Conservation (phyloP, 2,797 vertebrate species). For the Trachops cirrhosus region DNA sequence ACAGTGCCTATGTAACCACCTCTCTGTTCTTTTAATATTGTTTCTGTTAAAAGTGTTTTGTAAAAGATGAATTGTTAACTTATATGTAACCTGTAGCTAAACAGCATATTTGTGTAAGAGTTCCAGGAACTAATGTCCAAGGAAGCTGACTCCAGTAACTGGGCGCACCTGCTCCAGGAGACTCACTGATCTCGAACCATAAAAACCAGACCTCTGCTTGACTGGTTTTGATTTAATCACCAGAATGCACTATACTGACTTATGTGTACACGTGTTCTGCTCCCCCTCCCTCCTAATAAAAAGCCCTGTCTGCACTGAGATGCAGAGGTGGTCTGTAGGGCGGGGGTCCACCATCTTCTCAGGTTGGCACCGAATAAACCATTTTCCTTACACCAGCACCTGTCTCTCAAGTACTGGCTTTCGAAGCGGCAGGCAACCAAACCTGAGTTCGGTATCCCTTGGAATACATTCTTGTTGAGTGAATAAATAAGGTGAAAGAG, state of each 20-base stretch:
- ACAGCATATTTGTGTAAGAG: neutral
- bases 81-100: neutral
- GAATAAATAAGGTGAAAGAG: neutral
- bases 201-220: neutral
- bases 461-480: neutral
- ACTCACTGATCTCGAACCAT: neutral
- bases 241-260: neutral
- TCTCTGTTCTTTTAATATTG: neutral
- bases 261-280: neutral
- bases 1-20: neutral
- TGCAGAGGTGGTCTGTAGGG: neutral
- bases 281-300: neutral
- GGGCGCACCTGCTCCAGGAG: neutral
- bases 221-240: neutral
- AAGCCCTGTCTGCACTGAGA: neutral
- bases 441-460: neutral
- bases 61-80: neutral
- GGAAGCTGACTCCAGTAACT: neutral
- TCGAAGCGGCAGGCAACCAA: neutral
- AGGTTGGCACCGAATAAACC: neutral
- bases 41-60: neutral
- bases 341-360: neutral
- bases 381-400: neutral
- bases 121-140: neutral
- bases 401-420: neutral